Percentiles rank a stretch among this genome's conserved stretches.
Conservation (phyloP, 2,888 invertebrate species). For the Plagiodera versicolora region DNA sequence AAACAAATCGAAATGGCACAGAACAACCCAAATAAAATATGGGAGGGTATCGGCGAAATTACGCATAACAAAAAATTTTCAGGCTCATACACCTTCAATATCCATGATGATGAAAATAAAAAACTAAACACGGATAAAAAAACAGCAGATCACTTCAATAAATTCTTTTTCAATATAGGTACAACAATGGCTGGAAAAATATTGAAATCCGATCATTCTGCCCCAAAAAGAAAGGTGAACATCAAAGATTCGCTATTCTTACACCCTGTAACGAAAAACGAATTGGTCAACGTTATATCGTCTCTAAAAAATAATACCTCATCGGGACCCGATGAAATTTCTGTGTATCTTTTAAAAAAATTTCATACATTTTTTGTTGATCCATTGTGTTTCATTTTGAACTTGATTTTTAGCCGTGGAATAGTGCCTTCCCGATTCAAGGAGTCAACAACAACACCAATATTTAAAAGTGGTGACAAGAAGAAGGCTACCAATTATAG, state of each 20-base stretch:
- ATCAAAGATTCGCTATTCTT: conserved; percentile 4
- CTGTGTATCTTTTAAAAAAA: neutral
- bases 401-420: conserved; percentile 1
- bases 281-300: conserved; percentile 1
- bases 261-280: conserved; percentile 4
- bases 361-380: conserved; percentile 1
- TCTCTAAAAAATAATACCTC: neutral
- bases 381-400: conserved; percentile 2
- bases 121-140: neutral
- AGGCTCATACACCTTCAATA: conserved; percentile 1
- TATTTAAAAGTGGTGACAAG: neutral
- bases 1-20: neutral
- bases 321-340: neutral
- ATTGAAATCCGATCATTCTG: neutral
- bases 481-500: neutral
- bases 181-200: neutral
- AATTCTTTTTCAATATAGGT: neutral
- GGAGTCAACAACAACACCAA: conserved; percentile 1
- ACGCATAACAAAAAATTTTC: neutral
- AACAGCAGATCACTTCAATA: neutral
- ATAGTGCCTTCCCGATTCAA: conserved; percentile 4
- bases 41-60: conserved; percentile 3
- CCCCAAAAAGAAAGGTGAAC: neutral
- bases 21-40: conserved; percentile 5
- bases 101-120: conserved; percentile 3